Percentiles rank a stretch among this genome's conserved stretches.
These are phyloP conservation scores for Lottia gigantea DNA, from an alignment of 2,888 invertebrate species.

Conservation along the genomic window DNA sequence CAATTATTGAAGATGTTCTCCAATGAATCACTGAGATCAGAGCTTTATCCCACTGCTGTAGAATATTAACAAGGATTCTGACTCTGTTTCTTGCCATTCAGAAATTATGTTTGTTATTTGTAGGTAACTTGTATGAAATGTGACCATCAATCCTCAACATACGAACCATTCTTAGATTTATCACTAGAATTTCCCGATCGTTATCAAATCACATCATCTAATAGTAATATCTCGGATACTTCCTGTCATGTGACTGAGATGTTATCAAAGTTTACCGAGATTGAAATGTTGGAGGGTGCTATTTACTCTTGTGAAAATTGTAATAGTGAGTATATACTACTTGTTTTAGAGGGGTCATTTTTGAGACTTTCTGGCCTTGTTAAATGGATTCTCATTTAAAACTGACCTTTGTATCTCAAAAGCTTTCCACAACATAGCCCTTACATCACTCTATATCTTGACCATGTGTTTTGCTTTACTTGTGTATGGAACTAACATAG, in stretches of 20 bases:
- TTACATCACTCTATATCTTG: too few species aligned
- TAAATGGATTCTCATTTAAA: too few species aligned
- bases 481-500: too few species aligned
- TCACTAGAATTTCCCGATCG: constrained; percentile 65
- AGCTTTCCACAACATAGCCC: too few species aligned
- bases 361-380: too few species aligned
- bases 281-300: constrained; percentile 61
- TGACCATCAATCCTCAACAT: constrained; percentile 51
- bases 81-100: background rate
- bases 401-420: too few species aligned
- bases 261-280: constrained; percentile 62
- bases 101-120: constrained; percentile 8
- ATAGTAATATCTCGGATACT: constrained; percentile 40
- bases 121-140: constrained; percentile 62
- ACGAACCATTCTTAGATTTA: constrained; percentile 65
- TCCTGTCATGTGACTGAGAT: constrained; percentile 51
- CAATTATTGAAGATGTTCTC: too few species aligned
- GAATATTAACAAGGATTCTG: too few species aligned
- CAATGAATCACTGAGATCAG: too few species aligned
- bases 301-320: constrained; percentile 66
- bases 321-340: constrained; percentile 57
- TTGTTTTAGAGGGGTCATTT: too few species aligned
- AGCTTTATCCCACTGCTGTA: too few species aligned
- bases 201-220: constrained; percentile 55
- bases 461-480: too few species aligned